Conservation (phyloP, 2,797 vertebrate species). For the Aplochiton taeniatus region DNA sequence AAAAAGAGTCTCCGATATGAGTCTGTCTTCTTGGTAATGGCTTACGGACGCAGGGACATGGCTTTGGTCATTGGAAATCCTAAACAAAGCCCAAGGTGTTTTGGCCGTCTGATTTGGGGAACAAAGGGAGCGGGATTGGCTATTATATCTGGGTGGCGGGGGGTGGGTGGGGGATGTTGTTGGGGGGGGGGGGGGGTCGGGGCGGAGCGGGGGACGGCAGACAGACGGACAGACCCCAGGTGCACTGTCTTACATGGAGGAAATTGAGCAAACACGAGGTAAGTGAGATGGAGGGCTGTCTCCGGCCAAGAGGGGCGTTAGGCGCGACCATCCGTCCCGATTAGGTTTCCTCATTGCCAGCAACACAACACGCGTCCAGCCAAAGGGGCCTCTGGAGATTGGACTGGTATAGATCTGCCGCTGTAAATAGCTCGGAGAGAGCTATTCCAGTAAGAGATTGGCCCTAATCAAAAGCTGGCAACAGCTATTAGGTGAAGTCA, state of each 20-base stretch:
- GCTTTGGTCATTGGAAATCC: constrained; percentile 69
- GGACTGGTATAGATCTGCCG: constrained; percentile 6
- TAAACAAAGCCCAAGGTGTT: constrained; percentile 70
- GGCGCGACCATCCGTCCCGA: constrained; percentile 64
- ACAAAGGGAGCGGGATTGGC: constrained; percentile 59
- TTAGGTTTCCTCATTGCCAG: constrained; percentile 55
- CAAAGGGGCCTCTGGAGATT: constrained; percentile 28
- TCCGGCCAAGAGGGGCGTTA: constrained; percentile 50
- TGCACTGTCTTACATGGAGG: constrained; percentile 67
- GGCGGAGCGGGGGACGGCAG: constrained; percentile 41
- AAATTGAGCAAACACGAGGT: constrained; percentile 80
- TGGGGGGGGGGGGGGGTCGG: constrained; percentile 27
- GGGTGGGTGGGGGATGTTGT: too few relatives aligned
- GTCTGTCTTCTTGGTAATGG: constrained; percentile 62
- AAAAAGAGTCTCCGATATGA: constrained; percentile 53
- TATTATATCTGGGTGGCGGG: constrained; percentile 53
- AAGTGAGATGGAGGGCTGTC: constrained; percentile 79
- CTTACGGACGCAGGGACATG: constrained; percentile 52
- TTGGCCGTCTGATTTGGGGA: constrained; percentile 62
- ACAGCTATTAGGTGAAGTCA: constrained; percentile 25
- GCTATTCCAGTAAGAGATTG: constrained; percentile 28
- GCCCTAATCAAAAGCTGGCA: constrained; percentile 45
- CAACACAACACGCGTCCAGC: constrained; percentile 33
- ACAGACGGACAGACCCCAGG: constrained; percentile 68
- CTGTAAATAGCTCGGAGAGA: constrained; percentile 29